Evolutionary conservation across 2,113 vertebrate species (phyloP).

Genomic region (Equus quagga): DNA sequence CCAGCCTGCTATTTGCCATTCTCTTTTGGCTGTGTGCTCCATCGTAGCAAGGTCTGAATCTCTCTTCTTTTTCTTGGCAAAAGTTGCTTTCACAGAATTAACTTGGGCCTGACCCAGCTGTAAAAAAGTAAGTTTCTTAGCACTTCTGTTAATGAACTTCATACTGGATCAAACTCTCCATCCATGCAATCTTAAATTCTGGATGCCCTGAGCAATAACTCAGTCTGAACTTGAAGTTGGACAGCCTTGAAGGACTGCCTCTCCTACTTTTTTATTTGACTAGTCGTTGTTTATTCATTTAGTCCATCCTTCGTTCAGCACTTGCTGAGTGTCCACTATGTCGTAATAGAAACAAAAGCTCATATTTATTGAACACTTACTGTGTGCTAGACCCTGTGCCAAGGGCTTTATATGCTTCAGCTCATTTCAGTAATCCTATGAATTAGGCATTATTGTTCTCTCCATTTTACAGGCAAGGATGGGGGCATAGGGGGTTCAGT

Average conservation of each 20-base stretch:
- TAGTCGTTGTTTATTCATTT: not conserved
- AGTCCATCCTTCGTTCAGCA: not conserved
- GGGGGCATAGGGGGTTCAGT: not conserved
- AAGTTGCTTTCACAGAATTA: conserved; percentile 9
- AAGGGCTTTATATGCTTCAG: not conserved
- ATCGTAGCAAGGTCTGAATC: not conserved
- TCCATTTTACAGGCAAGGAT: not conserved
- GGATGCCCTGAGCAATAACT: not conserved
- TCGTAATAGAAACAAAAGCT: not conserved
- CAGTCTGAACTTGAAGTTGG: not conserved
- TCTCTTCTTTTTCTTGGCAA: not conserved
- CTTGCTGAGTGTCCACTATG: not conserved
- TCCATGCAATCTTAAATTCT: not conserved
- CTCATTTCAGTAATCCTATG: not conserved
- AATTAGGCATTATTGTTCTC: not conserved
- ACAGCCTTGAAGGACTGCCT: not conserved
- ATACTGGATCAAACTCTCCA: not conserved
- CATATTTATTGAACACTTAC: not conserved
- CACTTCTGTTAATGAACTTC: conserved; percentile 13
- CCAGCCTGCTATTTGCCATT: not conserved
- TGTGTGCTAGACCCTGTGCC: not conserved
- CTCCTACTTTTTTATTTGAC: not conserved
- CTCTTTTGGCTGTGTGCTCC: not conserved
- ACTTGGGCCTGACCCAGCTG: not conserved
- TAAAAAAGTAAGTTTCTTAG: not conserved